Conservation (phyloP, 2,888 invertebrate species). For the Hypomecis punctinalis region DNA sequence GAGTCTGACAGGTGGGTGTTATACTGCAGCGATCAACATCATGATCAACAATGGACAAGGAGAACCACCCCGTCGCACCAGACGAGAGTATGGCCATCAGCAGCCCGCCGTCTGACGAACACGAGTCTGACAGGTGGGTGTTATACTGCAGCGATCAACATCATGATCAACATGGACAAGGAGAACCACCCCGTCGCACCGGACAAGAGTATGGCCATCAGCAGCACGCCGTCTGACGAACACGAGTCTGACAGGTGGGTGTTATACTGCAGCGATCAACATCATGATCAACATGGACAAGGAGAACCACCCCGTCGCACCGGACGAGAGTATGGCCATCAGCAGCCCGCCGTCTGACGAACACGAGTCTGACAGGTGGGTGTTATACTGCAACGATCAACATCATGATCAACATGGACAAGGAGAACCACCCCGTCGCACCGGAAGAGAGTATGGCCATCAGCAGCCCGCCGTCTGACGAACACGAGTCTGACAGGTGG, state of each 20-base stretch:
- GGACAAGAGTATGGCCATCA: slow-evolving; percentile 58
- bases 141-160: slow-evolving; percentile 74
- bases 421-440: slow-evolving; percentile 70
- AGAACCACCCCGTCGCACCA: slow-evolving; percentile 66
- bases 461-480: slow-evolving; percentile 52
- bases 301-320: slow-evolving; percentile 68
- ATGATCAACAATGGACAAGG: slow-evolving; percentile 73
- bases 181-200: slow-evolving; percentile 69
- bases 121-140: slow-evolving; percentile 52
- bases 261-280: slow-evolving; percentile 74
- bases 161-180: slow-evolving; percentile 71
- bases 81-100: slow-evolving; percentile 59
- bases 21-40: slow-evolving; percentile 73
- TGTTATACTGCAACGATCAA: slow-evolving; percentile 75
- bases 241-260: slow-evolving; percentile 52
- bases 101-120: slow-evolving; percentile 53
- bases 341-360: slow-evolving; percentile 54
- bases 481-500: slow-evolving; percentile 53
- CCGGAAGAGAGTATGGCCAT: slow-evolving; percentile 58
- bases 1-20: slow-evolving; percentile 52
- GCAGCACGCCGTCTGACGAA: slow-evolving; percentile 53
- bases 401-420: slow-evolving; percentile 70
- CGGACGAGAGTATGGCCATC: slow-evolving; percentile 58
- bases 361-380: slow-evolving; percentile 51
- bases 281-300: slow-evolving; percentile 72